Percentiles rank a stretch among this genome's conserved stretches.
Evolutionary conservation across 2,888 invertebrate genomes (phyloP).

Genomic region (Lycophotia porphyrea): DNA sequence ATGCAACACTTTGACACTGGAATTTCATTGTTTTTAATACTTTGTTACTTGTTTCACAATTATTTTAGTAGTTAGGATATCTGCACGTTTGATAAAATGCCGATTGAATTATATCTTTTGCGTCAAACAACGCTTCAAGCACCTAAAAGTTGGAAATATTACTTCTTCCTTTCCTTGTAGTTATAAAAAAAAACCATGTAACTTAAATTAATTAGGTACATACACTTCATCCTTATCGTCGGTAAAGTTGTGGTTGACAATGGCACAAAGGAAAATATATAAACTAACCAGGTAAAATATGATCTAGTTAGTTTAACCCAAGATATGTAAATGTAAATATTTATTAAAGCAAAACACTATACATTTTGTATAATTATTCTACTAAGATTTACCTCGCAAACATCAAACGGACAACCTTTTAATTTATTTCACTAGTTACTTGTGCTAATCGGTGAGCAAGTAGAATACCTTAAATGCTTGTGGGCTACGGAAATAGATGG

Average conservation of each 20-base stretch:
- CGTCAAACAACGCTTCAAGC: not conserved
- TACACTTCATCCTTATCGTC: not conserved
- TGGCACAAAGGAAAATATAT: constrained; percentile 20
- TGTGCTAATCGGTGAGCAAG: constrained; percentile 29
- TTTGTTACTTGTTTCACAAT: constrained; percentile 41
- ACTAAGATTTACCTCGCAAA: constrained; percentile 23
- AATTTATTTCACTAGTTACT: constrained; percentile 19
- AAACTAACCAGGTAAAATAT: not conserved
- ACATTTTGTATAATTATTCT: not conserved
- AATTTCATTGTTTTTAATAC: constrained; percentile 46
- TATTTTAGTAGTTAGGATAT: constrained; percentile 10
- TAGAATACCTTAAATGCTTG: constrained; percentile 69
- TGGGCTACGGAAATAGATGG: constrained; percentile 78
- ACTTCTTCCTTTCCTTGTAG: not conserved
- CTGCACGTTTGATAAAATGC: not conserved
- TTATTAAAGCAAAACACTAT: constrained; percentile 18
- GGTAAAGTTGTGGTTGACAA: not conserved
- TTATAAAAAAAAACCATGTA: not conserved
- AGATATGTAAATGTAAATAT: not conserved
- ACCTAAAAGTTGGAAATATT: constrained; percentile 1
- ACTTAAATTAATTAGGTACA: not conserved
- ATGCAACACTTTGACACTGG: constrained; percentile 49
- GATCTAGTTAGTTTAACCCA: not conserved
- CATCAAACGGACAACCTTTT: constrained; percentile 2
- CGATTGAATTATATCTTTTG: not conserved